Base-by-base conservation (phyloP, 2,113 vertebrate genomes). In the Dendrocopos noguchii region DNA sequence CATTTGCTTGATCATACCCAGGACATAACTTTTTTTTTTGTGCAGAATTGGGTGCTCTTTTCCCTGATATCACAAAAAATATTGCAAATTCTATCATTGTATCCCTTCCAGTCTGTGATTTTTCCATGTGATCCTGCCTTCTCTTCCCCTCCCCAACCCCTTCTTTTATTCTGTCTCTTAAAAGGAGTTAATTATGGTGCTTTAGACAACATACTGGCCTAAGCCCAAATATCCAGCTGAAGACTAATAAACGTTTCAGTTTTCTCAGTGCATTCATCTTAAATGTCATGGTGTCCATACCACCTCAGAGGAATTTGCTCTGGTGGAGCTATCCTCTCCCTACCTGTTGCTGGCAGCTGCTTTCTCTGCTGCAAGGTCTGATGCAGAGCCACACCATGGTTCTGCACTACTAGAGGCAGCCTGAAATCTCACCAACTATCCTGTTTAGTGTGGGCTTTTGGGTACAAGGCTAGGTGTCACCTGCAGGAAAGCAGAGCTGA, bases 61-160 rank as follows among this genome's bases (percentile, higher is more conserved):
- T 29, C 25, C 44, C 65, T 50, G 9, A 19, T 67, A 28, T 19
- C 90, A 60, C 24, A 87, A 14, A 53, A 14, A 64, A 22, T 65
- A 65, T 7, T 68, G 28, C 14, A 81, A 90, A 19, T 7, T 68
- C 18, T 59, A 59, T 72, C 57, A 21, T 7, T 65, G 18, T 59
- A 63, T 72, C 55, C 15, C 29, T 78, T 80, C 55, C 29, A 56
- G 5, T 44, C 39, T 63, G 39, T 79, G 33, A 15, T 88, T 86
- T 66, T 75, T 71, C 47, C 68, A 0, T 65, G 9, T 34, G 14
- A 34, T 46, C 15, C 55, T 78, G 24, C 13, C 7, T 75, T 91
- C 2, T 3, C 33, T 34, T 44, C 4, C 2, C 4, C 2, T 16
- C 0, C 4, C 4, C 21, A 3, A 9, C 15, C 4, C 4, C 0